phyloP scores from a whole-genome alignment of 1,140 invertebrate species.

The silkworm (Bombyx mori) region DNA sequence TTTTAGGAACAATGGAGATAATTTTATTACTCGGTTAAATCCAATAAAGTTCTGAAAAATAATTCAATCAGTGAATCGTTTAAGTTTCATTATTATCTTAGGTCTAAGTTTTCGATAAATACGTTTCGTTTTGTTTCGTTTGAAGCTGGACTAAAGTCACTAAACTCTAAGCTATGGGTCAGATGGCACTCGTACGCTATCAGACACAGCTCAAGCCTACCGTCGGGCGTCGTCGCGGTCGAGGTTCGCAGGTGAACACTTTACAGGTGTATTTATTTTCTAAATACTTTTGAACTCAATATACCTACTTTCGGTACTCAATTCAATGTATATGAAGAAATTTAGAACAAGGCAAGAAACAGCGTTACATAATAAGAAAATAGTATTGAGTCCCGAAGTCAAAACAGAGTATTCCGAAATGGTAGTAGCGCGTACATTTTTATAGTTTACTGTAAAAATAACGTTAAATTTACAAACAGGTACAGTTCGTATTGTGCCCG shows the following conservation, averaged over 20 bases:
- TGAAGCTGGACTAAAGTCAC: slow-evolving; percentile 50
- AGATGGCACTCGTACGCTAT: slow-evolving; percentile 61
- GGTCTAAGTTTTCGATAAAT: slow-evolving; percentile 51
- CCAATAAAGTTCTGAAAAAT: slow-evolving; percentile 20
- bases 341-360: too few species aligned
- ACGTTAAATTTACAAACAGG: too few species aligned
- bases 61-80: slow-evolving; percentile 31
- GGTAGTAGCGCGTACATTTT: too few species aligned
- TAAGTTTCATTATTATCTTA: slow-evolving; percentile 41
- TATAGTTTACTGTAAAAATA: too few species aligned
- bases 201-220: slow-evolving; percentile 32
- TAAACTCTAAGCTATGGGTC: slow-evolving; percentile 58
- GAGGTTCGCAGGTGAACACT: too few species aligned
- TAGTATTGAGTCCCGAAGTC: too few species aligned
- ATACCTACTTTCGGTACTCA: too few species aligned
- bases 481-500: not conserved
- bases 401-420: too few species aligned
- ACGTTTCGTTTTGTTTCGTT: slow-evolving; percentile 56
- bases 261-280: too few species aligned
- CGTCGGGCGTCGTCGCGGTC: slow-evolving; percentile 3
- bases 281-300: too few species aligned
- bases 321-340: too few species aligned
- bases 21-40: slow-evolving; percentile 16
- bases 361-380: too few species aligned
- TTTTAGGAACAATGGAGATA: slow-evolving; percentile 59